A percentile compares a stretch with the other conserved stretches of the same genome.
Evolutionary conservation across 2,888 invertebrate genomes (phyloP).

Genomic region (Polydrusus pterygomalis): DNA sequence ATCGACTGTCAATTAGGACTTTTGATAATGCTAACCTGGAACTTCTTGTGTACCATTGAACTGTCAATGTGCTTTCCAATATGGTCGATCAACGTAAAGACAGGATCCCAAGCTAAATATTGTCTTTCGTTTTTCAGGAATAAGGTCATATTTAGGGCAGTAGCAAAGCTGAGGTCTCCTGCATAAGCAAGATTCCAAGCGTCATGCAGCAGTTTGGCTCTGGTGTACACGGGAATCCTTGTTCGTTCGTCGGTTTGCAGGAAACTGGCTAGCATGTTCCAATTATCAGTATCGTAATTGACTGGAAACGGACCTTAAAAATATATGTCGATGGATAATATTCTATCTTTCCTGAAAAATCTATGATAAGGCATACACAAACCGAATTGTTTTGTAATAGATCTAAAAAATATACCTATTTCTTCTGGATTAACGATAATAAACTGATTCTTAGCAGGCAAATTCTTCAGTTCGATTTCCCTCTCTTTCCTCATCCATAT

Average conservation of each 20-base stretch:
- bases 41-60: conserved; percentile 79
- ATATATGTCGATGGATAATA: not conserved
- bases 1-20: too few relatives aligned
- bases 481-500: conserved; percentile 79
- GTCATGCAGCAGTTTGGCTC: conserved; percentile 85
- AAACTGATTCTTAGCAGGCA: conserved; percentile 78
- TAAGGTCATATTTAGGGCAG: conserved; percentile 86
- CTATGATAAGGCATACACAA: too few relatives aligned
- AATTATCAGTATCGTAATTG: conserved; percentile 86
- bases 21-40: conserved; percentile 76
- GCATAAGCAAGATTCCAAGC: conserved; percentile 87
- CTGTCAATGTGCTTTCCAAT: conserved; percentile 84
- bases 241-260: conserved; percentile 75
- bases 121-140: conserved; percentile 84
- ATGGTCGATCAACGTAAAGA: conserved; percentile 89
- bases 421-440: conserved; percentile 89
- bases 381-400: too few relatives aligned
- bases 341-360: not conserved
- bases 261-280: conserved; percentile 82
- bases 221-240: conserved; percentile 81
- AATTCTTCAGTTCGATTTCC: conserved; percentile 74
- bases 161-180: conserved; percentile 82
- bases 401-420: conserved; percentile 77
- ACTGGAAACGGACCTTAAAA: conserved; percentile 85
- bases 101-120: conserved; percentile 87